Percentiles rank a stretch among this genome's conserved stretches.
Evolutionary conservation across 1,140 invertebrate genomes (phyloP).

Genomic region (Araneus ventricosus): DNA sequence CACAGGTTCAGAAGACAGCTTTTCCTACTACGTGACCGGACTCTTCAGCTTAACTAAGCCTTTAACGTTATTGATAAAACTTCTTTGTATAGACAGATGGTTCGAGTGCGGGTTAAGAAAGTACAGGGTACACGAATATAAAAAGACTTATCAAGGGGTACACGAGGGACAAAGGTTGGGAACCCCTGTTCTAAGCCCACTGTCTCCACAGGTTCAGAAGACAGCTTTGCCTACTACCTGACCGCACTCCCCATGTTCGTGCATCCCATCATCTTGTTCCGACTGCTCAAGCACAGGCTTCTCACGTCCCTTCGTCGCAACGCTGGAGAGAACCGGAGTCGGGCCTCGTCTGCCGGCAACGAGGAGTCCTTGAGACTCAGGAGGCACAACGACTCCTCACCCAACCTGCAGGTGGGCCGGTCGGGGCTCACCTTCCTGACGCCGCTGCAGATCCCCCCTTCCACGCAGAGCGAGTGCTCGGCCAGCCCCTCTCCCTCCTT

Average conservation of each 20-base stretch:
- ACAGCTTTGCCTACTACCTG: conserved; percentile 76
- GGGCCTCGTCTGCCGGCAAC: conserved; percentile 79
- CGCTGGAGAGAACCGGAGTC: conserved; percentile 67
- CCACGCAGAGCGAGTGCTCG: conserved; percentile 27
- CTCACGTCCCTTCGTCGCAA: conserved; percentile 77
- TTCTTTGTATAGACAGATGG: no score
- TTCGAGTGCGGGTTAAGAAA: no score
- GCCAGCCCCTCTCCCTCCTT: conserved; percentile 74
- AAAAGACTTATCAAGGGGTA: no score
- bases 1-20: conserved; percentile 26
- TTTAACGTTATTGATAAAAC: no score
- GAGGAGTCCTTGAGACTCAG: conserved; percentile 76
- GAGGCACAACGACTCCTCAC: conserved; percentile 37
- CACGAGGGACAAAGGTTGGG: no score
- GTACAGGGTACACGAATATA: no score
- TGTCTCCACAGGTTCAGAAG: not conserved
- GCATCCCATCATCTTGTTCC: conserved; percentile 84
- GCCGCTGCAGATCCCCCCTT: not conserved
- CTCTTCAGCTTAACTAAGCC: no score
- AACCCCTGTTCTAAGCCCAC: not conserved
- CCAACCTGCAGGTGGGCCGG: not conserved
- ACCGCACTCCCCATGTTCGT: conserved; percentile 82
- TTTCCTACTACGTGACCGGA: conserved; percentile 24
- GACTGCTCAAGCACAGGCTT: conserved; percentile 84
- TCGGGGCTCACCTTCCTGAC: conserved; percentile 43